Conservation (phyloP, 2,888 invertebrate species). For the Sussaba pulchella region DNA sequence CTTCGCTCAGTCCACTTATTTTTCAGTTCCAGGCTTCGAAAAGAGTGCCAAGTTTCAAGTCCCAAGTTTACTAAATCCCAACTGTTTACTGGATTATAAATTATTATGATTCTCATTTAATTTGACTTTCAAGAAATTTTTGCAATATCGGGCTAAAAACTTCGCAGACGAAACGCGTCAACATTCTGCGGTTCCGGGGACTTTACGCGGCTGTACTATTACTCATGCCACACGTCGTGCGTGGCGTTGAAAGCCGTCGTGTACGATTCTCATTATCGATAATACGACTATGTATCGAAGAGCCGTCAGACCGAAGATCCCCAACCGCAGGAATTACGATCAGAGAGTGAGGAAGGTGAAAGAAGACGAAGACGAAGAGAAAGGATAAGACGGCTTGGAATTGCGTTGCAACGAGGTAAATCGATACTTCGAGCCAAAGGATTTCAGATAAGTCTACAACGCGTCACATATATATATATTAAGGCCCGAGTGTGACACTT, state of each 20-base stretch:
- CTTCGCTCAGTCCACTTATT: too few relatives aligned
- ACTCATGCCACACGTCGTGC: conserved; percentile 6
- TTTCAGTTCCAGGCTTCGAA: too few relatives aligned
- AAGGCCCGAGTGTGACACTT: conserved; percentile 54
- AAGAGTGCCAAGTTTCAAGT: too few relatives aligned
- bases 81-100: too few relatives aligned
- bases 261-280: conserved; percentile 58
- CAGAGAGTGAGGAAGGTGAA: conserved; percentile 33
- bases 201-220: conserved; percentile 17
- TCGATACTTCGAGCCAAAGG: conserved; percentile 56
- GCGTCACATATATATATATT: neutral
- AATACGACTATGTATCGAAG: conserved; percentile 35
- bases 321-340: conserved; percentile 37
- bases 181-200: neutral
- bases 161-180: neutral
- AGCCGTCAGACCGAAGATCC: conserved; percentile 15
- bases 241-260: conserved; percentile 5
- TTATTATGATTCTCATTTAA: neutral
- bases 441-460: conserved; percentile 58
- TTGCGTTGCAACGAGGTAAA: conserved; percentile 40
- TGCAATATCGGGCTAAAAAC: neutral
- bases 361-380: conserved; percentile 12
- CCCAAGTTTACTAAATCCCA: too few relatives aligned
- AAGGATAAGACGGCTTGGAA: conserved; percentile 38
- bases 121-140: conserved; percentile 2